Conservation (phyloP, 2,797 vertebrate genomes). For the Myotis daubentonii region DNA sequence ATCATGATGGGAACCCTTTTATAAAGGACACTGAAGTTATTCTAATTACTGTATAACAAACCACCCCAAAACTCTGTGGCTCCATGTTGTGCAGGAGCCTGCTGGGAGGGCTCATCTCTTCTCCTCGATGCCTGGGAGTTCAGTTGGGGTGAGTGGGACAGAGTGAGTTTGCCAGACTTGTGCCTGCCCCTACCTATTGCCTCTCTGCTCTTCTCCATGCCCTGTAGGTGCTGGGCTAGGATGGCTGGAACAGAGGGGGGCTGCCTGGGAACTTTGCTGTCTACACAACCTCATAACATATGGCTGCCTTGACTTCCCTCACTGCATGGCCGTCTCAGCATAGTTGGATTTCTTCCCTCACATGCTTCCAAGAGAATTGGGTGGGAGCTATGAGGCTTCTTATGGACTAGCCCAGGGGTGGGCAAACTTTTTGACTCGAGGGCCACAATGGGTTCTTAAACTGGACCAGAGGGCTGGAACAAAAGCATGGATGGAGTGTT, state of each 20-base stretch:
- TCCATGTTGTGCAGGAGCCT: neutral
- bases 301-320: neutral
- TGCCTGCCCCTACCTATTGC: neutral
- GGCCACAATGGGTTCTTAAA: too few species aligned
- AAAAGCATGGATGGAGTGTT: too few species aligned
- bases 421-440: too few species aligned
- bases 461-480: too few species aligned
- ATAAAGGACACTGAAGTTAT: constrained; percentile 22
- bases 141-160: neutral
- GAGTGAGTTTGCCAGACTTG: neutral
- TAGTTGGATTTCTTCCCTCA: neutral
- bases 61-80: neutral
- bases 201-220: neutral
- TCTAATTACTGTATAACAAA: neutral
- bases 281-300: neutral
- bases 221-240: neutral
- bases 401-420: too few species aligned
- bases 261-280: neutral
- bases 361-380: neutral
- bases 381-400: neutral
- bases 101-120: neutral
- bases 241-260: neutral
- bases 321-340: neutral
- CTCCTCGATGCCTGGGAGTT: neutral
- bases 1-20: constrained; percentile 27